Base-by-base conservation (phyloP, 2,888 invertebrate genomes). In the Aricia artaxerxes region DNA sequence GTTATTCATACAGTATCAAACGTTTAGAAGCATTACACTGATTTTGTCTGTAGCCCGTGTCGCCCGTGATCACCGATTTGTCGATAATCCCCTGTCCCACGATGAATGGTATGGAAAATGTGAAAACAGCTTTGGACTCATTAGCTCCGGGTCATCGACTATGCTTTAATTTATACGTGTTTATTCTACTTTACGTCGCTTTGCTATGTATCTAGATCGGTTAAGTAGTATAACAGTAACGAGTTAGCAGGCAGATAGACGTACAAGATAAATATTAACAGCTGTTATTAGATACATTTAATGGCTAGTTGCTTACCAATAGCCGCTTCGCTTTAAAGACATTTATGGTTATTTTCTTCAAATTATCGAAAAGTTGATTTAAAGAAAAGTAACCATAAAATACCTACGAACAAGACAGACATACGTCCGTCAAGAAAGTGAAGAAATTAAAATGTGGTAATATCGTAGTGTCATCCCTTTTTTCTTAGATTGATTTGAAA, bases 1-100 rank as follows among this genome's bases (percentile, higher is more conserved):
- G 92, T 92, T 92, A 91, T 90, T 90, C 91, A 91, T 90, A 88
- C 85, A 87, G 88, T 90, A 92, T 92, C 93, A 93, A 92, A 91
- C 90, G 90, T 90, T 92, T 91, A 88, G 86, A 88, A 87, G 88
- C 88, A 89, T 88, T 87, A 88, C 88, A 86, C 84, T 87, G 90
- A 90, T 90, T 88, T 86, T 85, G 82, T 84, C 86, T 85, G 87
- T 85, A 87, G 85, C 85, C 84, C 84, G 84, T 82, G 82, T 82
- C 60, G 83, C 82, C 84, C 83, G 80, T 82, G 79, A 81, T 81
- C 81, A 81, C 44, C 80, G 75, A 61, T 69, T 75, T 79, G 79
- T 79, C 73, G 60, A 61, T 79, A 79, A 73, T 75, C 73, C 40
- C 49, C 57, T 44, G 31, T 78, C 69, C 69, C 49, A 40, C 64